Base-by-base conservation (phyloP, 2,113 vertebrate species). In the Malurus elegans region DNA sequence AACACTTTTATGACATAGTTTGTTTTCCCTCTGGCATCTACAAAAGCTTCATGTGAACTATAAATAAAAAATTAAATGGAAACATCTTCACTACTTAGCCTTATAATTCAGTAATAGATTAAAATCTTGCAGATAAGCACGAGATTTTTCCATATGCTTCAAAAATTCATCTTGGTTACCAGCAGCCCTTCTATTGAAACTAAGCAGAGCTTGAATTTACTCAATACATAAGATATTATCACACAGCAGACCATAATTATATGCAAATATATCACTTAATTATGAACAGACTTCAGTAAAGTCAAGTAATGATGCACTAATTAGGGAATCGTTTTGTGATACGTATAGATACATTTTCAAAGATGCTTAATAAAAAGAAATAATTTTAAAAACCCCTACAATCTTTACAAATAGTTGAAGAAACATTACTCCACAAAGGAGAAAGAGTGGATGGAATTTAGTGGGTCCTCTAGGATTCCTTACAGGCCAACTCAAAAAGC, bases 231-330 rank as follows among this genome's bases (percentile, higher is more conserved):
- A 71, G 53, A 91, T 60, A 69, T 86, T 80, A 88, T 13, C 60
- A 44, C 76, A 81, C 1, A 64, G 32, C 38, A 92, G 64, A 70
- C 32, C 19, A 29, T 47, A 89, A 71, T 85, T 88, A 93, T 88
- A 93, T 67, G 75, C 86, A 95, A 94, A 89, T 83, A 26, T 38
- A 71, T 51, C 17, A 87, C 53, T 93, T 81, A 78, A 93, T 91
- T 75, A 84, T 0, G 3, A 97, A 76, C n/a, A 69, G 31, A 45
- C 58, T 76, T 96, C 34, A 62, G 24, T 61, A 36, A 82, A 83
- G 76, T 82, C 40, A 88, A 90, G n/a, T 70, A 69, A 91, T 74
- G 25, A 80, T 23, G 38, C 36, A 58, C 36, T 82, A 50, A 90
- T 82, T 82, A 88, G 51, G 34, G 83, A 86, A 88, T 73, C 0